phyloP scores from a whole-genome alignment of 1,140 invertebrate genomes.

The Scaptomyza hsui region DNA sequence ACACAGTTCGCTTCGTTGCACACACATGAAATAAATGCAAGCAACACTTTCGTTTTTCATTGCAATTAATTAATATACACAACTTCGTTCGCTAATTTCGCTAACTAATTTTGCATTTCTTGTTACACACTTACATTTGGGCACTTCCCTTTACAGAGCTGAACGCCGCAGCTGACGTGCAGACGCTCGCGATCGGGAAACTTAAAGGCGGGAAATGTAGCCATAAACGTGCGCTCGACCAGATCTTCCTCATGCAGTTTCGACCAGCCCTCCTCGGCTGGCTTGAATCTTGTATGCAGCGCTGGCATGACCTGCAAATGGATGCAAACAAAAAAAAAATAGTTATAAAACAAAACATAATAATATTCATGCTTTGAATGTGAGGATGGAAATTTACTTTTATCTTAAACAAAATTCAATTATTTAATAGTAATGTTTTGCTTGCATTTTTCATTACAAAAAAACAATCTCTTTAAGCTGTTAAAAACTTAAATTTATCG shows the following conservation, averaged over 20 bases:
- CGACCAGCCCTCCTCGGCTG: constrained; percentile 83
- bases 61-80: constrained; percentile 74
- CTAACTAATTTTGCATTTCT: constrained; percentile 20
- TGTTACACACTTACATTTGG: constrained; percentile 85
- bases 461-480: no score
- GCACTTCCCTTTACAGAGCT: constrained; percentile 88
- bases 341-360: neutral
- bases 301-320: constrained; percentile 78
- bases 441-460: no score
- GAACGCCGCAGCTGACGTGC: constrained; percentile 88
- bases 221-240: constrained; percentile 83
- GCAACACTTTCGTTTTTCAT: constrained; percentile 76
- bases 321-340: neutral
- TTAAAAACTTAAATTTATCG: no score
- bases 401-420: no score
- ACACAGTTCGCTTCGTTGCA: constrained; percentile 60
- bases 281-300: constrained; percentile 62
- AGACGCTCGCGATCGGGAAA: constrained; percentile 90
- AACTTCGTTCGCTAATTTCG: constrained; percentile 15
- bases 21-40: constrained; percentile 22
- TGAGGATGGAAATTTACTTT: no score
- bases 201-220: constrained; percentile 91
- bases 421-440: no score
- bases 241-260: constrained; percentile 82
- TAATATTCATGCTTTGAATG: no score